Conservation (phyloP, 30 jellyfish, hydroid and myxozoan genomes). For the Clytia hemisphaerica region DNA sequence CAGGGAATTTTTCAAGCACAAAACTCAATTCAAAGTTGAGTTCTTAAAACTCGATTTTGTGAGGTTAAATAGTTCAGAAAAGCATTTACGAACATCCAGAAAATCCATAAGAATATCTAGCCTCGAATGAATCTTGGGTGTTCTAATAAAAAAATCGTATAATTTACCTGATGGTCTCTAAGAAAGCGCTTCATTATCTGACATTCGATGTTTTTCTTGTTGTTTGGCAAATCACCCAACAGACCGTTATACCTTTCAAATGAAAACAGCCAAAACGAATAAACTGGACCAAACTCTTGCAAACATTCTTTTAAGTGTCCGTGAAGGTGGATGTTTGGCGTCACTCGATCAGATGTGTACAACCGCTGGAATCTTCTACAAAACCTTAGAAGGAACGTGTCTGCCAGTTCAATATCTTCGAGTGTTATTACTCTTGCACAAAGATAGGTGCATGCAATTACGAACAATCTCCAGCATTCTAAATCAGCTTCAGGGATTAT, state of each 20-base stretch:
- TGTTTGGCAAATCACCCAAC: background rate
- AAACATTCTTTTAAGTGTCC: background rate
- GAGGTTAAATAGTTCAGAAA: background rate
- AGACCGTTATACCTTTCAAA: slow-evolving; percentile 6
- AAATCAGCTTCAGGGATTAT: background rate
- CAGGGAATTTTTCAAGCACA: too few relatives aligned
- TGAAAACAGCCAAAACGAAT: background rate
- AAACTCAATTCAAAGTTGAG: background rate
- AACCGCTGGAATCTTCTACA: background rate
- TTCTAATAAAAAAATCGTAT: too few relatives aligned
- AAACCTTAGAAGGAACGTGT: background rate
- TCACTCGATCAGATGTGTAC: background rate
- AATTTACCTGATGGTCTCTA: too few relatives aligned
- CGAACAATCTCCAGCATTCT: background rate
- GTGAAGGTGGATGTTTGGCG: slow-evolving; percentile 10
- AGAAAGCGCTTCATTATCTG: background rate
- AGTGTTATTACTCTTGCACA: background rate
- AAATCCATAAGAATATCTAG: too few relatives aligned
- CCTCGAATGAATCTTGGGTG: too few relatives aligned
- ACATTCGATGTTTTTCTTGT: background rate
- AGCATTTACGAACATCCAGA: background rate
- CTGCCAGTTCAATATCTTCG: background rate
- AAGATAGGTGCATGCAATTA: background rate
- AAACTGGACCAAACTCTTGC: background rate
- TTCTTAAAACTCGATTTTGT: background rate